phyloP scores from a whole-genome alignment of 2,888 invertebrate genomes.

The Mactromeris polynyma region DNA sequence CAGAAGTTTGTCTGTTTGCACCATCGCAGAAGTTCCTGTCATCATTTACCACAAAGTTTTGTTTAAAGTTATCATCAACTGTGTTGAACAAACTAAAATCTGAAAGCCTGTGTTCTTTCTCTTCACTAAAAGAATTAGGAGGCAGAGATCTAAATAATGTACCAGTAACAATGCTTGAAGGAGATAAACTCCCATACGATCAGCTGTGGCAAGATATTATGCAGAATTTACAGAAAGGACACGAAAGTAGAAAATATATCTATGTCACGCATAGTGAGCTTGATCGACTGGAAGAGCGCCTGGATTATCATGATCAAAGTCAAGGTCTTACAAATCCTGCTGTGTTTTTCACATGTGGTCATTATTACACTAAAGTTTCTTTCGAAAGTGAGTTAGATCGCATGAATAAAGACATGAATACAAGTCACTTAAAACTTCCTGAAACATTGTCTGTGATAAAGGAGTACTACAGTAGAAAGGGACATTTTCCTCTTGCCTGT shows the following conservation, averaged over 20 bases:
- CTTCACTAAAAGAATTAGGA: conserved; percentile 52
- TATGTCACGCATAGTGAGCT: conserved; percentile 79
- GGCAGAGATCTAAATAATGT: conserved; percentile 47
- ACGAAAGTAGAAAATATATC: conserved; percentile 74
- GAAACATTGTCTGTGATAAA: conserved; percentile 76
- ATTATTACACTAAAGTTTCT: conserved; percentile 76
- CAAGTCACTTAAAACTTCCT: conserved; percentile 71
- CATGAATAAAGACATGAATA: conserved; percentile 72
- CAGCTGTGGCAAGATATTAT: conserved; percentile 82
- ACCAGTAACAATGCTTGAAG: conserved; percentile 47
- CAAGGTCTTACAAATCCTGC: conserved; percentile 55
- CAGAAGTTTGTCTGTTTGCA: conserved; percentile 26
- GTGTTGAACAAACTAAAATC: conserved; percentile 62
- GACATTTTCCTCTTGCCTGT: conserved; percentile 79
- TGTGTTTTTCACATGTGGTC: conserved; percentile 84
- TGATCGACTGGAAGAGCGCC: conserved; percentile 77
- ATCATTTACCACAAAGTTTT: conserved; percentile 72
- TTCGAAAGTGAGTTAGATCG: conserved; percentile 75
- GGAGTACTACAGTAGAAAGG: conserved; percentile 77
- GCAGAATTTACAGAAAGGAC: conserved; percentile 78
- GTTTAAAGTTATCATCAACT: conserved; percentile 62
- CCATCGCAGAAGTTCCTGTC: conserved; percentile 51
- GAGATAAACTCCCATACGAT: conserved; percentile 73
- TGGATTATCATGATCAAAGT: conserved; percentile 50
- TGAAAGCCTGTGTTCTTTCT: conserved; percentile 50